These are phyloP conservation scores for Tinamus guttatus DNA, from an alignment of 2,113 vertebrate genomes.

Conservation along the genomic window DNA sequence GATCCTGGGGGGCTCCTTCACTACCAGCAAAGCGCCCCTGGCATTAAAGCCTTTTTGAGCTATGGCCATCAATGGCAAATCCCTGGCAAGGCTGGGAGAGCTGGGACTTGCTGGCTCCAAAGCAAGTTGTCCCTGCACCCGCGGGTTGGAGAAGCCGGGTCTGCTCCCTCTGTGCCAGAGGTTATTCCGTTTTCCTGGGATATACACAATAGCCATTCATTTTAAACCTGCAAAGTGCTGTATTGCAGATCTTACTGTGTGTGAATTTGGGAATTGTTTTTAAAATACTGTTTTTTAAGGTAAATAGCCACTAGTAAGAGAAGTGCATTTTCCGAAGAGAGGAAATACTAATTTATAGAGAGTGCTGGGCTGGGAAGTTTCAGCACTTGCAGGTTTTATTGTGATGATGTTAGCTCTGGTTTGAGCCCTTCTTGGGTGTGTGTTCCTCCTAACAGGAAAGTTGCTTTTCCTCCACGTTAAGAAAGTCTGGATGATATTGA, in stretches of 20 bases:
- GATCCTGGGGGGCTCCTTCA: too few species aligned
- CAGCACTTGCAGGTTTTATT: neutral
- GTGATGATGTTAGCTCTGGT: neutral
- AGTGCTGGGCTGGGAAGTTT: neutral
- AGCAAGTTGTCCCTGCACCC: neutral
- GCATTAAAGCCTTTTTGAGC: neutral
- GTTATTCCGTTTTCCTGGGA: neutral
- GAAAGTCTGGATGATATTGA: neutral
- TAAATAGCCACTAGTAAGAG: neutral
- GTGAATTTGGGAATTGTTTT: neutral
- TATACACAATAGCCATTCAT: neutral
- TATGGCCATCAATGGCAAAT: neutral
- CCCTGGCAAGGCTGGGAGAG: neutral
- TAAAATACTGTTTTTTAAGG: neutral
- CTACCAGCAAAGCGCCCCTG: neutral
- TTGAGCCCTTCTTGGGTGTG: neutral
- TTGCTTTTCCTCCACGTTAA: neutral
- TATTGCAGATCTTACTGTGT: neutral
- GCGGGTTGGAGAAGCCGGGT: neutral
- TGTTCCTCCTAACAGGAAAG: neutral
- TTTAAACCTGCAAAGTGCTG: neutral
- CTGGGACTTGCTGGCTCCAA: neutral
- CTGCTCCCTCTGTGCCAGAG: neutral
- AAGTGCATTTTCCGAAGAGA: neutral
- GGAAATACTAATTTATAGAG: neutral